These are phyloP conservation scores for Myanophis thanlyinensis DNA, from an alignment of 2,113 vertebrate species.

Conservation along the genomic window DNA sequence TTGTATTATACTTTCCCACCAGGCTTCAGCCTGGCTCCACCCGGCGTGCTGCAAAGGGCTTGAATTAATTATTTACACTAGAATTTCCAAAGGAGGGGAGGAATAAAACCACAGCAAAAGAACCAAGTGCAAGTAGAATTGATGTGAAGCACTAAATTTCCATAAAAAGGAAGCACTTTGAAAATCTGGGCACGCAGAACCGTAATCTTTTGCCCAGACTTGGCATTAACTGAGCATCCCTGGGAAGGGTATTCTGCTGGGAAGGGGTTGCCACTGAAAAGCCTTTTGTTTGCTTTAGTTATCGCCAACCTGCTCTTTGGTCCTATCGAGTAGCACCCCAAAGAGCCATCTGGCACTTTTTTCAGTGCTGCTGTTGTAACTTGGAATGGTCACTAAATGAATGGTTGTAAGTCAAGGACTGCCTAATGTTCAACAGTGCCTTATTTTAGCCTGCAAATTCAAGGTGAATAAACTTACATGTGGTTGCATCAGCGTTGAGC, in stretches of 20 bases:
- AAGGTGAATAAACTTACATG: background rate
- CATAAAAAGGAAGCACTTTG: background rate
- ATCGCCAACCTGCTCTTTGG: too few relatives aligned
- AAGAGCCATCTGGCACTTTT: background rate
- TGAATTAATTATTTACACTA: background rate
- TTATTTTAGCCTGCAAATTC: background rate
- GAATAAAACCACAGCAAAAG: background rate
- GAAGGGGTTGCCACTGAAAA: background rate
- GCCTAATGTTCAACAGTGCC: too few relatives aligned
- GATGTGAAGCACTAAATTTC: background rate
- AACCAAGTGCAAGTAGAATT: background rate
- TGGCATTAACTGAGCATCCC: background rate
- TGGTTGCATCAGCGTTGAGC: background rate
- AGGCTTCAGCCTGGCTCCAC: background rate
- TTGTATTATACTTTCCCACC: too few relatives aligned
- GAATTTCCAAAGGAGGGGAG: background rate
- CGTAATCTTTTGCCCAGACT: background rate
- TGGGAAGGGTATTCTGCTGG: background rate
- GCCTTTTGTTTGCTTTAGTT: background rate
- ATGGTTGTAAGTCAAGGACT: too few relatives aligned
- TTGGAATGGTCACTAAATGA: too few relatives aligned
- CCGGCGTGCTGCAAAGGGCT: background rate
- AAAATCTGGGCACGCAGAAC: background rate
- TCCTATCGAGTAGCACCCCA: background rate
- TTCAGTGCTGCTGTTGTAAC: too few relatives aligned